Conservation (phyloP, 23 tunicate species). For the Styela clava region DNA sequence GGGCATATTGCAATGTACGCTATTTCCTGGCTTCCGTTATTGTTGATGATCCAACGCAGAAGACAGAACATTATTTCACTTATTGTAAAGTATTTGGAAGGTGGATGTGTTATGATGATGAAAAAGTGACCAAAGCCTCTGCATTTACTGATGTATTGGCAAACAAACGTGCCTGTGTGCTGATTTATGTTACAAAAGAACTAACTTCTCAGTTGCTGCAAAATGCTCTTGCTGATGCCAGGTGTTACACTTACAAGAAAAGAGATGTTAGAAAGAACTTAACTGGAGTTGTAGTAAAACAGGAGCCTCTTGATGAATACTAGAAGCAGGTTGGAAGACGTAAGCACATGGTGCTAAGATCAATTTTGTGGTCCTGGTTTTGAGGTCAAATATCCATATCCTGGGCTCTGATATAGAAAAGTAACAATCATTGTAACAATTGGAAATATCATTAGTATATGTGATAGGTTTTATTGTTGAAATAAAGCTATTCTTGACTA, state of each 20-base stretch:
- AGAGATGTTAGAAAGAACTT: background rate
- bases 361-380: too few species aligned
- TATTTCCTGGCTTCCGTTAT: constrained; percentile 27
- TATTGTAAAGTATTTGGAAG: constrained; percentile 18
- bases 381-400: too few species aligned
- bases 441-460: too few species aligned
- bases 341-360: background rate
- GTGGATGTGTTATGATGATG: constrained; percentile 26
- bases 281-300: background rate
- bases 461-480: too few species aligned
- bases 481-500: too few species aligned
- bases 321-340: too few species aligned
- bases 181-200: constrained; percentile 28
- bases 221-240: background rate
- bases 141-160: background rate
- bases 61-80: constrained; percentile 1
- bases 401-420: too few species aligned
- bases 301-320: background rate
- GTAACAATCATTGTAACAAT: too few species aligned
- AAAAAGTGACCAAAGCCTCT: background rate
- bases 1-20: background rate
- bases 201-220: constrained; percentile 6
- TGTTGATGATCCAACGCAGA: background rate
- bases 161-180: background rate
- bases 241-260: background rate